Percentiles rank a stretch among this genome's conserved stretches.
These are phyloP conservation scores for Gambelia wislizenii DNA, from an alignment of 2,797 vertebrate species.

Conservation along the genomic window DNA sequence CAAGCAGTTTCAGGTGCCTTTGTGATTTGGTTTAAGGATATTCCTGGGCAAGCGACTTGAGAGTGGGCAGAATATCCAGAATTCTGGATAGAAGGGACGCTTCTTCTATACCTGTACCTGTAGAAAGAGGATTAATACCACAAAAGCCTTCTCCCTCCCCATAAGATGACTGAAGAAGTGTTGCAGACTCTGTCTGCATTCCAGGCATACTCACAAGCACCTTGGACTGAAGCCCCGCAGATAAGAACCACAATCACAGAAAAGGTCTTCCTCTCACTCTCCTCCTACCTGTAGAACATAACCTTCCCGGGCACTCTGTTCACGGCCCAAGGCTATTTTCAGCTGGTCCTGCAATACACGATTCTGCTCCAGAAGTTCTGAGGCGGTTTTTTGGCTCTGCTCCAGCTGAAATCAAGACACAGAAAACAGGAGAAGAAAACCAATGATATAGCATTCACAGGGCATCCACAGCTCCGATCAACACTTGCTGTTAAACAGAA, in stretches of 20 bases:
- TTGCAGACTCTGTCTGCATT: conserved; percentile 15
- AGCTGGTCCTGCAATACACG: conserved; percentile 91
- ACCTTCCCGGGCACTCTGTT: conserved; percentile 93
- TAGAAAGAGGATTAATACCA: not conserved
- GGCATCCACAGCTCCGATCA: too few species aligned
- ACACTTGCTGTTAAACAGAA: too few species aligned
- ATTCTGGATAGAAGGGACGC: not conserved
- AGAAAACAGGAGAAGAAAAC: conserved; percentile 17
- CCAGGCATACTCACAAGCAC: not conserved
- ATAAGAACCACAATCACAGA: rapidly evolving
- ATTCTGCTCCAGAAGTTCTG: conserved; percentile 93
- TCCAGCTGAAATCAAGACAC: conserved; percentile 83
- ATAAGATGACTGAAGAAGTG: not conserved
- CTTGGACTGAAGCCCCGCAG: conserved; percentile 37
- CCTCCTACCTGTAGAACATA: conserved; percentile 96
- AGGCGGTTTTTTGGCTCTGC: conserved; percentile 93
- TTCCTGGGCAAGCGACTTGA: too few species aligned
- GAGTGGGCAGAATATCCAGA: too few species aligned
- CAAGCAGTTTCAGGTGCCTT: not conserved
- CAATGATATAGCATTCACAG: not conserved
- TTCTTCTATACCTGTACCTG: not conserved
- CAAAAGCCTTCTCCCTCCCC: not conserved
- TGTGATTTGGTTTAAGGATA: not conserved
- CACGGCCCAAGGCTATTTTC: conserved; percentile 90
- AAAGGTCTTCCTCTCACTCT: not conserved